A percentile compares a stretch with the other conserved stretches of the same genome.
These are phyloP conservation scores for Gymnarchus niloticus DNA, from an alignment of 2,113 vertebrate species.

Conservation along the genomic window DNA sequence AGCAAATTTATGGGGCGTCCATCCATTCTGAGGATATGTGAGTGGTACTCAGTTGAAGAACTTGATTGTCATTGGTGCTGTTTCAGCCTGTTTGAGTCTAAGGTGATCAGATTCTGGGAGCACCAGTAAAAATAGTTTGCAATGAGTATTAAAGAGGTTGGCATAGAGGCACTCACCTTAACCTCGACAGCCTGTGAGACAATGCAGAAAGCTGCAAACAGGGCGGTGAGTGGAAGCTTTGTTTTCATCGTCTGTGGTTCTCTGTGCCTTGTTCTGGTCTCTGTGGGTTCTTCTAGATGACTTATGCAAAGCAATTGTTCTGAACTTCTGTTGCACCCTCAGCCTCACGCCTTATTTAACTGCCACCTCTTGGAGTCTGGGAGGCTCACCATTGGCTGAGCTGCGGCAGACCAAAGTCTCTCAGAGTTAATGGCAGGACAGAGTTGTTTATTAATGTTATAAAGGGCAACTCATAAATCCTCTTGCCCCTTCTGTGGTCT, in stretches of 20 bases:
- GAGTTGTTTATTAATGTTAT: constrained; percentile 42
- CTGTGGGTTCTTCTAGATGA: background rate
- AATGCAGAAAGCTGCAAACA: constrained; percentile 47
- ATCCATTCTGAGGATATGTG: no score
- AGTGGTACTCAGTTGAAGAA: no score
- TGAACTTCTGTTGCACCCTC: constrained; percentile 33
- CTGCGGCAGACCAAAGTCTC: constrained; percentile 40
- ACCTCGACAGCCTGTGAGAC: constrained; percentile 55
- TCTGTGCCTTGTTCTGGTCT: constrained; percentile 32
- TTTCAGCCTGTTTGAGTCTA: background rate
- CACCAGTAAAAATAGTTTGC: background rate
- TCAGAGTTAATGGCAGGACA: constrained; percentile 56
- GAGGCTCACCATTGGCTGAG: constrained; percentile 34
- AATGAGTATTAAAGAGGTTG: background rate
- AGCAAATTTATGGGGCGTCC: no score
- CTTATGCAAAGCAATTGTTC: background rate
- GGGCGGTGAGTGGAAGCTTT: constrained; percentile 28
- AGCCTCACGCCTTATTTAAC: constrained; percentile 50
- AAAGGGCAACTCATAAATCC: constrained; percentile 58
- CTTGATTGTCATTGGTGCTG: background rate
- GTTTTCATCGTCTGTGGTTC: background rate
- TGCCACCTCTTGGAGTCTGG: background rate
- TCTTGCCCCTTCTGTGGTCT: constrained; percentile 41
- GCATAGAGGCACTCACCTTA: constrained; percentile 48
- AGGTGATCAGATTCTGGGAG: background rate